Evolutionary conservation across 2,888 invertebrate genomes (phyloP), one percentile per base, ranked within the genome.

Genomic region (Drosophila neonasuta): DNA sequence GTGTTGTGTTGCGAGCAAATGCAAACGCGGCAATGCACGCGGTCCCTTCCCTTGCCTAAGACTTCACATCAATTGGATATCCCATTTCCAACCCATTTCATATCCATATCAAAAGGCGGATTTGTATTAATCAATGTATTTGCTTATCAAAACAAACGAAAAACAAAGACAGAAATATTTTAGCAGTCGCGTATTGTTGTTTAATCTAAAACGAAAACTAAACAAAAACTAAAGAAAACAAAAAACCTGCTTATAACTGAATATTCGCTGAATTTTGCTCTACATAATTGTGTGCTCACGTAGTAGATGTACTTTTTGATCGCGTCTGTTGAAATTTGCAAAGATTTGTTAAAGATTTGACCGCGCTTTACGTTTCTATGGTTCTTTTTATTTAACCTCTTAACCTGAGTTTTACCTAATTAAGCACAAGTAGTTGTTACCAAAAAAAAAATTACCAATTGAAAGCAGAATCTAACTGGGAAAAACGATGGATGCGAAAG

Each of bases 381-480:
- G 34, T 57, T 61, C 60, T 9, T 34, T 45, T 55, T 24, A 6
- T 9, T 75, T 84, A 15, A 41, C 9, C 59, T 58, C 48, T 68
- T 73, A 68, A 50, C 54, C 51, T 69, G 66, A 54, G 63, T 69
- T 71, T 79, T 65, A 72, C 51, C 36, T 72, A 81, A 63, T 62
- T 79, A 87, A 77, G 80, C 69, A 66, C 77, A 71, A 78, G 68
- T 80, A 84, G 79, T 69, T 80, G 79, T 86, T 84, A 81, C 71
- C 79, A 65, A 70, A 70, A 61, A 44, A 13, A 39, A 51, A 51
- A 17, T 1, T 42, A 64, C 55, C 56, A 52, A 62, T 44, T 44
- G 44, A 15, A 62, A 59, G 68, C 34, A 42, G 42, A 68, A 60
- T 63, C 49, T 74, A 24, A 59, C 8, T 8, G 46, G 50, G 54